These are phyloP conservation scores for Lithodes maja DNA, from an alignment of 2,888 invertebrate genomes.

Conservation along the genomic window DNA sequence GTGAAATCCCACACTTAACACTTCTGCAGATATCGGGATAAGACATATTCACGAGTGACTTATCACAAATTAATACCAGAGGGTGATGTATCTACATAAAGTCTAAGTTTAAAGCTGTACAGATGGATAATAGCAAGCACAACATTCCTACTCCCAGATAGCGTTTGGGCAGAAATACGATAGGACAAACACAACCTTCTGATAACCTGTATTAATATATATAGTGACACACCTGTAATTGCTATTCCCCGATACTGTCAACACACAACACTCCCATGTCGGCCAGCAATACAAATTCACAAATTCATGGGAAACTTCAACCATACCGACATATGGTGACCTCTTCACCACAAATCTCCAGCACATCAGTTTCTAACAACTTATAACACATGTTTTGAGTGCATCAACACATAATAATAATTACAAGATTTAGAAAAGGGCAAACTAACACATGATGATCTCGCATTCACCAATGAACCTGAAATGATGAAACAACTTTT, in stretches of 20 bases:
- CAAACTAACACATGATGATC: slow-evolving; percentile 12
- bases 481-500: slow-evolving; percentile 14
- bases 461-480: neutral
- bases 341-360: slow-evolving; percentile 1
- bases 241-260: neutral
- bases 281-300: neutral
- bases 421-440: neutral
- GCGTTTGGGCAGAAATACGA: neutral
- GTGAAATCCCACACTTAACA: neutral
- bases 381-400: neutral
- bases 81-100: neutral
- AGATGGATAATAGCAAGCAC: neutral
- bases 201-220: neutral
- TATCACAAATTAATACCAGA: neutral
- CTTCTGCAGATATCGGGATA: neutral
- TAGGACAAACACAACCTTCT: neutral
- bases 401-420: neutral
- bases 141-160: neutral
- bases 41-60: neutral
- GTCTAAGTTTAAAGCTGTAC: neutral
- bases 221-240: neutral
- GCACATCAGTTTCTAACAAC: neutral
- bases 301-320: neutral
- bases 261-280: neutral
- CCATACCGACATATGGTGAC: neutral